A percentile compares a stretch with the other conserved stretches of the same genome.
Evolutionary conservation across 1,140 invertebrate species (phyloP).

Genomic region (Drosophila kikkawai): DNA sequence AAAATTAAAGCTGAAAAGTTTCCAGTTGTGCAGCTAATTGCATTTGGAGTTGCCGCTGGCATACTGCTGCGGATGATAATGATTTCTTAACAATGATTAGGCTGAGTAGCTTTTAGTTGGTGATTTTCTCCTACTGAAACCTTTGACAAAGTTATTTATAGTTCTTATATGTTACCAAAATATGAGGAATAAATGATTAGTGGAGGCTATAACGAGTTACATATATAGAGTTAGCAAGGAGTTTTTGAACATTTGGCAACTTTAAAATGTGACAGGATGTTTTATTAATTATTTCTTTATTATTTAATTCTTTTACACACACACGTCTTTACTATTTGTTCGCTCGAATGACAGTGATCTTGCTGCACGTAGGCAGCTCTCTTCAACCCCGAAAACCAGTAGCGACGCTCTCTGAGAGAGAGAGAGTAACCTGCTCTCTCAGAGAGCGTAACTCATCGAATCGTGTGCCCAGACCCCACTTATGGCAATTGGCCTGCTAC

Average conservation of each 20-base stretch:
- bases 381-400: too few relatives aligned
- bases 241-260: background rate
- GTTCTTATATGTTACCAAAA: conserved; percentile 28
- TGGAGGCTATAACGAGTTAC: background rate
- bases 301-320: too few relatives aligned
- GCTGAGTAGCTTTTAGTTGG: conserved; percentile 56
- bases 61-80: conserved; percentile 34
- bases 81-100: conserved; percentile 51
- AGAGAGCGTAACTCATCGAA: too few relatives aligned
- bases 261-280: too few relatives aligned
- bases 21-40: conserved; percentile 62
- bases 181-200: background rate
- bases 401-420: too few relatives aligned
- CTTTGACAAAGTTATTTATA: conserved; percentile 19
- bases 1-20: conserved; percentile 55
- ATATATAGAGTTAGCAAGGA: background rate
- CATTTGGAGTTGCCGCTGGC: conserved; percentile 59
- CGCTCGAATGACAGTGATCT: too few relatives aligned
- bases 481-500: too few relatives aligned
- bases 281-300: too few relatives aligned
- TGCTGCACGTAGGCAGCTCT: too few relatives aligned
- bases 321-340: too few relatives aligned
- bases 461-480: too few relatives aligned
- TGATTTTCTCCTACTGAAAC: conserved; percentile 13
- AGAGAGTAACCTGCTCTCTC: too few relatives aligned